These are phyloP conservation scores for Oryzias sinensis DNA, from an alignment of 2,797 vertebrate species.

Conservation along the genomic window DNA sequence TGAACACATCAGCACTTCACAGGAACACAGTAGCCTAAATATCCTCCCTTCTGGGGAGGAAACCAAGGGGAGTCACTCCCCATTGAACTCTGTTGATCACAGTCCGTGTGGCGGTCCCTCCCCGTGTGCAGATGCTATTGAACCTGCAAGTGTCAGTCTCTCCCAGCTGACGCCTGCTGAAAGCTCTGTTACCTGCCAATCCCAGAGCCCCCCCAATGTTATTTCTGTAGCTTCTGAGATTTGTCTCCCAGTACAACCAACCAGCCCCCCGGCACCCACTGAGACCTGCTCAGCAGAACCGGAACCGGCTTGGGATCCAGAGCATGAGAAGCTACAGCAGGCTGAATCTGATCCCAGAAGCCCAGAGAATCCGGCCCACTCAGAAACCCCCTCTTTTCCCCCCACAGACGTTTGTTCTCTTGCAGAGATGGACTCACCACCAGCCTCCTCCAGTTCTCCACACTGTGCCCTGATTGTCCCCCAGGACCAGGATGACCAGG, in stretches of 20 bases:
- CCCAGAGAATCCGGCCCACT: neutral
- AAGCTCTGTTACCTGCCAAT: constrained; percentile 6
- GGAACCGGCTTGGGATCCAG: too few species aligned
- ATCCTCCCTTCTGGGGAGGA: constrained; percentile 29
- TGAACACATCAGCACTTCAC: constrained; percentile 50
- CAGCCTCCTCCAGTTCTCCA: constrained; percentile 38
- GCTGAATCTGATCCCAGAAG: neutral
- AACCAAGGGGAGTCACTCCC: constrained; percentile 8
- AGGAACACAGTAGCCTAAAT: constrained; percentile 53
- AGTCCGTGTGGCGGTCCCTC: constrained; percentile 17
- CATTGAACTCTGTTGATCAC: constrained; percentile 7
- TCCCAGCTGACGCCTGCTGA: constrained; percentile 13
- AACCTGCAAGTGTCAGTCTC: constrained; percentile 1
- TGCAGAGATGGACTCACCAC: neutral
- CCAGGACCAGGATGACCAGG: constrained; percentile 19
- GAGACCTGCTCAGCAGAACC: neutral
- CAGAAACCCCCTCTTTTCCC: neutral
- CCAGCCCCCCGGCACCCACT: neutral
- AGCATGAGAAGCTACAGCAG: neutral
- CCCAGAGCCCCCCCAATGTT: neutral
- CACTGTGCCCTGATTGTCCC: constrained; percentile 37
- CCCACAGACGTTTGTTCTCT: neutral
- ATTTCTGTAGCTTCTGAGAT: constrained; percentile 12
- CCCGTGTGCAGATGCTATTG: constrained; percentile 12
- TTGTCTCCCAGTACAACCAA: neutral